phyloP scores from a whole-genome alignment of 2,888 invertebrate genomes.

The Falcaria lacertinaria region DNA sequence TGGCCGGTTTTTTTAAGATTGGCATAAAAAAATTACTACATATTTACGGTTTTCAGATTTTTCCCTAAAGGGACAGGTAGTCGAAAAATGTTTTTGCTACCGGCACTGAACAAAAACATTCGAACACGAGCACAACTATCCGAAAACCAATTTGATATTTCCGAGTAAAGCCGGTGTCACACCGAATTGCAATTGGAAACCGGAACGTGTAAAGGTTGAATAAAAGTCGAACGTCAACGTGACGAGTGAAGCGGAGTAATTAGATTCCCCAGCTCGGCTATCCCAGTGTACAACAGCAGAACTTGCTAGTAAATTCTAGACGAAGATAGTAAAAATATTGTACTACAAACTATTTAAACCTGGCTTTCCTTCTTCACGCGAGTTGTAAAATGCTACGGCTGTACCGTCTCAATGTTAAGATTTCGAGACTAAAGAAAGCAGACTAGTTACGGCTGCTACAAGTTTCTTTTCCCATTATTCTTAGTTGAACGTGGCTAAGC shows the following conservation, averaged over 20 bases:
- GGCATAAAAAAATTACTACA: too few relatives aligned
- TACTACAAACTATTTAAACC: neutral
- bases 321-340: neutral
- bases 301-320: neutral
- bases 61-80: too few relatives aligned
- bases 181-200: conserved; percentile 22
- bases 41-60: too few relatives aligned
- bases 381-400: too few relatives aligned
- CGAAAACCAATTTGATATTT: conserved; percentile 15
- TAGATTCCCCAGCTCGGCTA: conserved; percentile 25
- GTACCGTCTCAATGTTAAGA: too few relatives aligned
- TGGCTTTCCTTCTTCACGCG: too few relatives aligned
- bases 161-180: conserved; percentile 10
- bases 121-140: conserved; percentile 7
- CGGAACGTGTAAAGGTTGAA: conserved; percentile 21
- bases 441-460: too few relatives aligned
- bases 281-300: conserved; percentile 1
- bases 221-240: conserved; percentile 28
- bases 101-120: neutral
- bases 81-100: too few relatives aligned
- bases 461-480: too few relatives aligned
- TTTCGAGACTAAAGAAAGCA: too few relatives aligned
- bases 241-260: conserved; percentile 26
- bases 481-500: too few relatives aligned
- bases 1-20: too few relatives aligned